phyloP scores from a whole-genome alignment of 1,140 invertebrate species.

The Chrysopa pallens region DNA sequence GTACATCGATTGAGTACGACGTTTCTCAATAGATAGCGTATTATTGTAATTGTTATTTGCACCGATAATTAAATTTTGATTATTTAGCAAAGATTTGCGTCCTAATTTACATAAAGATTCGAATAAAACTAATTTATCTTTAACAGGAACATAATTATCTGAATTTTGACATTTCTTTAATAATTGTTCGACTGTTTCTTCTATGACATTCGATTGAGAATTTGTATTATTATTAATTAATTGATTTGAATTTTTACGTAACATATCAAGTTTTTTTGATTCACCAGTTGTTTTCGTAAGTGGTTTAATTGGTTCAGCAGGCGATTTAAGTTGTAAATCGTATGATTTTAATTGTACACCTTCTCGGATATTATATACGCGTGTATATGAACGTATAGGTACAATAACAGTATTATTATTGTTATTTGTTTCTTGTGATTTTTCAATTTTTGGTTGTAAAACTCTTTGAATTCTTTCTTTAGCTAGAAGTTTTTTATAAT shows the following conservation, averaged over 20 bases:
- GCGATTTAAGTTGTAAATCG: background rate
- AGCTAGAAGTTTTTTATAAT: too few species aligned
- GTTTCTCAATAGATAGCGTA: constrained; percentile 22
- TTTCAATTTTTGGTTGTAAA: too few species aligned
- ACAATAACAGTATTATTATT: too few species aligned
- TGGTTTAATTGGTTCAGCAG: too few species aligned
- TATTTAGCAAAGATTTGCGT: constrained; percentile 27
- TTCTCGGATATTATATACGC: background rate
- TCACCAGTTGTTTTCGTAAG: too few species aligned
- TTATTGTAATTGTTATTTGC: constrained; percentile 10
- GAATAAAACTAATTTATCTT: constrained; percentile 37
- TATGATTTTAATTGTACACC: background rate
- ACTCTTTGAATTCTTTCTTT: too few species aligned
- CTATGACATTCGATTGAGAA: background rate
- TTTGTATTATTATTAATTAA: too few species aligned
- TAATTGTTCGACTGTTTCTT: constrained; percentile 22
- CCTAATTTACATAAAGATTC: constrained; percentile 33
- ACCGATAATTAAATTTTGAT: constrained; percentile 26
- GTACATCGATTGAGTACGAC: constrained; percentile 33
- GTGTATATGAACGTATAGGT: background rate
- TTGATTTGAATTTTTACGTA: too few species aligned
- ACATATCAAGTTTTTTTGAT: too few species aligned
- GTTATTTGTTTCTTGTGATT: too few species aligned
- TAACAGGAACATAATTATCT: constrained; percentile 37
- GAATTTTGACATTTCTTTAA: constrained; percentile 34